phyloP scores from a whole-genome alignment of 2,888 invertebrate species.

The Drosophila aldrichi region DNA sequence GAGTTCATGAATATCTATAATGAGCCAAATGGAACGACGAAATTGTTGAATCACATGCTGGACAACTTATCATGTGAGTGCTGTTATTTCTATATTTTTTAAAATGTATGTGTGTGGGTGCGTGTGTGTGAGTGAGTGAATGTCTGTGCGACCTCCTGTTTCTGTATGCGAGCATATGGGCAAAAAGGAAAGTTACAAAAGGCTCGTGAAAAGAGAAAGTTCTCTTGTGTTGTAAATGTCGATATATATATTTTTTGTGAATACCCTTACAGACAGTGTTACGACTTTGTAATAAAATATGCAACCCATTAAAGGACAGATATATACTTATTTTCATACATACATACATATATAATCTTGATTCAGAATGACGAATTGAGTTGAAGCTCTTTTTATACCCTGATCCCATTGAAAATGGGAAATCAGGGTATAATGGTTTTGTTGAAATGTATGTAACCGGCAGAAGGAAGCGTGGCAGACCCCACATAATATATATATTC shows the following conservation, averaged over 20 bases:
- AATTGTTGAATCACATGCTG: conserved; percentile 96
- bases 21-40: conserved; percentile 97
- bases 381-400: not conserved
- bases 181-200: conserved; percentile 74
- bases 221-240: conserved; percentile 29
- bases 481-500: too few species aligned
- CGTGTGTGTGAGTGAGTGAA: conserved; percentile 7
- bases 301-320: not conserved
- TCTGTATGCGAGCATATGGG: conserved; percentile 31
- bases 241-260: conserved; percentile 1
- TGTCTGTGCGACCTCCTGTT: conserved; percentile 51
- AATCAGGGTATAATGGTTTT: too few species aligned
- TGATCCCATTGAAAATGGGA: too few species aligned
- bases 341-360: not conserved
- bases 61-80: conserved; percentile 96
- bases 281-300: not conserved
- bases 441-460: too few species aligned
- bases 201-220: conserved; percentile 76
- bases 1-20: conserved; percentile 96
- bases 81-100: conserved; percentile 1
- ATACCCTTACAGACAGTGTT: conserved; percentile 30
- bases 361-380: not conserved
- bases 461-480: too few species aligned
- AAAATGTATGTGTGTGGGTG: conserved; percentile 3
- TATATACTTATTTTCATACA: too few species aligned